Evolutionary conservation across 1,140 invertebrate genomes (phyloP), one percentile per base, ranked within the genome.

Genomic region (Tribolium madens): DNA sequence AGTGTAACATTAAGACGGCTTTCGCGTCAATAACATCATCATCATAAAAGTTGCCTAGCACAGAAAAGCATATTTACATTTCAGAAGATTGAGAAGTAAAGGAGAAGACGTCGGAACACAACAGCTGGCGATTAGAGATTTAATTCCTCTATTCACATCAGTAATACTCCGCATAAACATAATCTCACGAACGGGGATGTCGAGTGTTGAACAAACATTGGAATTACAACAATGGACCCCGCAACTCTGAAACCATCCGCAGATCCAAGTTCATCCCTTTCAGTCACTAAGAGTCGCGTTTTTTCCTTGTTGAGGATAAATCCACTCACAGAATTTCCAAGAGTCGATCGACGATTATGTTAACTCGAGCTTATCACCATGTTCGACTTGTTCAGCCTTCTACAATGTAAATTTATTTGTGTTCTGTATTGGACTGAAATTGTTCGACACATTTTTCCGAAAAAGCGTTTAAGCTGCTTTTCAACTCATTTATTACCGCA

Each of bases 141-240:
- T 79, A 79, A 79, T 79, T 79, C 78, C 75, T 77, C 78, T 64
- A 79, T 79, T 79, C 76, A 79, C 53, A 73, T 71, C 75, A 36
- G 75, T 79, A 79, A 79, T 79, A 50, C 78, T 72, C 15, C 42
- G 46, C 73, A 77, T 76, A 75, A 77, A 76, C 78, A 75, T 79
- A 79, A 79, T 79, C 78, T 79, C 78, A 79, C 78, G 78, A 72
- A 79, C 78, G 60, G 70, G 76, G 69, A 73, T 71, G 69, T 75
- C 75, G 76, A 78, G 76, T 78, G 76, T 78, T 78, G 47, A 74
- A 75, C 76, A 78, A 78, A 78, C 76, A 78, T 75, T 71, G 64
- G 72, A 75, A 78, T 78, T 75, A 78, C 76, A 72, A 72, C 50
- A 77, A 77, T 77, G 76, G 46, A 48, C 60, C 47, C 42, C 18